Base-by-base conservation (phyloP, 2,888 invertebrate genomes). In the Balanococcus diminutus region DNA sequence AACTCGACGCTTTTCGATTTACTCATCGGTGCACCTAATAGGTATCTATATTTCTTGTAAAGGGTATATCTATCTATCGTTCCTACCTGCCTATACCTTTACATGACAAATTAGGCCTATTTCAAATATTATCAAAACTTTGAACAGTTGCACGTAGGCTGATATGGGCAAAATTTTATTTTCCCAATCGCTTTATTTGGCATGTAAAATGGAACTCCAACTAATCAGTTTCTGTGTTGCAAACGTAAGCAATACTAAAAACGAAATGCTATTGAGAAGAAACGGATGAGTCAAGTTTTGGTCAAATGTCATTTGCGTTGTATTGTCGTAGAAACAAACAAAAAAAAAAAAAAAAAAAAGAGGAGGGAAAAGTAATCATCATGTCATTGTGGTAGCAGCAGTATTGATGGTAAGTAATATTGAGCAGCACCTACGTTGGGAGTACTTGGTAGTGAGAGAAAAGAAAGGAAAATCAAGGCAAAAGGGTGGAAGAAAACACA, bases 251-350 rank as follows among this genome's bases (percentile, higher is more conserved):
- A 25, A 11, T 25, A 61, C 25, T 61, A 9, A 8, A 22, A 61
- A 19, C 61, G 25, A 61, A 22, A 61, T 11, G 9, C 61, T 25
- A 61, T 14, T 46, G 72, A 72, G 72, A 72, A 72, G 31, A 72
- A 72, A 79, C 79, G 32, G 31, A 79, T 79, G n/a, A 36, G 79
- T 79, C 36, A 36, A n/a, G 39, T 81, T 32, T 22, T 14, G 42
- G 81, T 81, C 81, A 81, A 39, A 81, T 36, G 81, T 81, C 81
- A 39, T 81, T 81, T 81, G 39, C 42, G 22, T 19, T 81, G 28
- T 61, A 25, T 61, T 61, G 61, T 25, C 61, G 16, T 14, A 46
- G 46, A 46, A 46, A 46, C n/a, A 46, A 46, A 46, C 46, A n/a
- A n/a, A 46, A 46, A 46, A 61, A 61, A 22, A 46, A 46, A 5